Percentiles rank a stretch among this genome's conserved stretches.
Conservation (phyloP, 2,888 invertebrate species). For the Dendrolimus pini region DNA sequence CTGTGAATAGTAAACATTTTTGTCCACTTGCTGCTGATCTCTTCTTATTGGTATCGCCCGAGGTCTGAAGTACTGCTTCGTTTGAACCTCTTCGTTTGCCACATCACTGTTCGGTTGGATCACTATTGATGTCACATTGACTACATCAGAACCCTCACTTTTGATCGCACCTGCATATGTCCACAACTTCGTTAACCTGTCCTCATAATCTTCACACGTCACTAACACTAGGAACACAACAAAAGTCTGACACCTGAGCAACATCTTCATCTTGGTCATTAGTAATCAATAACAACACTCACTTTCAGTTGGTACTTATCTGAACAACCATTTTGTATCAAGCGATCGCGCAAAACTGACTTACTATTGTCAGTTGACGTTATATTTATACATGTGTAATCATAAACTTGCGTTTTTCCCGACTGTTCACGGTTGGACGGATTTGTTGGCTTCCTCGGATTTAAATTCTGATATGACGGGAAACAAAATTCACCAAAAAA, state of each 20-base stretch:
- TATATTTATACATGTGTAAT: constrained; percentile 72
- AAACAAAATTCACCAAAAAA: constrained; percentile 43
- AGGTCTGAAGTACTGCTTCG: constrained; percentile 52
- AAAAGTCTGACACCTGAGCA: constrained; percentile 42
- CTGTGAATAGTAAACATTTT: constrained; percentile 46
- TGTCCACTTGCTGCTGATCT: constrained; percentile 38
- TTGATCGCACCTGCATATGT: constrained; percentile 39
- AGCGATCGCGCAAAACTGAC: constrained; percentile 72
- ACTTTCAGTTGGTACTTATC: constrained; percentile 44
- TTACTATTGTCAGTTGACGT: constrained; percentile 53
- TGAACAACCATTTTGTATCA: constrained; percentile 64
- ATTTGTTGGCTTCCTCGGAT: constrained; percentile 45
- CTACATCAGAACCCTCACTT: constrained; percentile 47
- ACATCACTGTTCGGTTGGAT: constrained; percentile 45
- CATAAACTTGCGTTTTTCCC: constrained; percentile 68
- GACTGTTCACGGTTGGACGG: constrained; percentile 58
- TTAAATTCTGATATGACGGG: constrained; percentile 57
- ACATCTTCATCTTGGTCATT: constrained; percentile 25
- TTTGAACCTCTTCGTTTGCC: constrained; percentile 8
- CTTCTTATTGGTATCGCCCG: constrained; percentile 46
- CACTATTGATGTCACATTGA: constrained; percentile 53
- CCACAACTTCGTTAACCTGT: constrained; percentile 56
- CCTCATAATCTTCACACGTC: constrained; percentile 40
- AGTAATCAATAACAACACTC: constrained; percentile 35
- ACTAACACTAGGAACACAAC: constrained; percentile 46